Conservation (phyloP, 1,140 invertebrate genomes). For the Ceratitis capitata region DNA sequence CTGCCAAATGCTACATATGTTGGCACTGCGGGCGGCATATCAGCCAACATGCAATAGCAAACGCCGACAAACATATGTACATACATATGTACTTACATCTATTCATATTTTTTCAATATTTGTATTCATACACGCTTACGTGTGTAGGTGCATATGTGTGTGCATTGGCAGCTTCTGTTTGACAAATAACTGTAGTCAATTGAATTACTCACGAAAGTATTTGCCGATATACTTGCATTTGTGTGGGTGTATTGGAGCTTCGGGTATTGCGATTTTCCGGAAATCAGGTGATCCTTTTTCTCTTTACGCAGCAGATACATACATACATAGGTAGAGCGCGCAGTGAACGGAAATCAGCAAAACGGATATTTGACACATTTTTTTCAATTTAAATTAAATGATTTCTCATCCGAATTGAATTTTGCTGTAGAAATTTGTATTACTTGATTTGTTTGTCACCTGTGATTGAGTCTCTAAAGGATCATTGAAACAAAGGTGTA, state of each 20-base stretch:
- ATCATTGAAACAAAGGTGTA: too few relatives aligned
- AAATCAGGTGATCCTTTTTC: constrained; percentile 5
- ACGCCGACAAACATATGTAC: too few relatives aligned
- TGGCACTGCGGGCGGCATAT: constrained; percentile 11
- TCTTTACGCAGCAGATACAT: background rate
- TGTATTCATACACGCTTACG: background rate
- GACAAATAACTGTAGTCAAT: constrained; percentile 34
- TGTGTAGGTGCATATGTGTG: background rate
- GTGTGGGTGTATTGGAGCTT: background rate
- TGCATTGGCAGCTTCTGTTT: constrained; percentile 20
- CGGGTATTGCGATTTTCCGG: background rate
- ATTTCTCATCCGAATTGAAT: background rate
- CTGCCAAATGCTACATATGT: constrained; percentile 27
- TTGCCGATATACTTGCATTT: background rate
- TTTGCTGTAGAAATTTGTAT: too few relatives aligned
- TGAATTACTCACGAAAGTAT: constrained; percentile 27
- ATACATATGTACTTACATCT: background rate
- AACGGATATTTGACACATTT: background rate
- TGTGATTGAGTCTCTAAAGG: too few relatives aligned
- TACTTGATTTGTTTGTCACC: too few relatives aligned
- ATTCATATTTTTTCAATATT: too few relatives aligned
- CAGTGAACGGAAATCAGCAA: background rate
- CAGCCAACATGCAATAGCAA: background rate
- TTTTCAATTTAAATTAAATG: background rate
- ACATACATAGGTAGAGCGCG: background rate